phyloP scores from a whole-genome alignment of 1,140 invertebrate genomes.

The Micrasema minimum region DNA sequence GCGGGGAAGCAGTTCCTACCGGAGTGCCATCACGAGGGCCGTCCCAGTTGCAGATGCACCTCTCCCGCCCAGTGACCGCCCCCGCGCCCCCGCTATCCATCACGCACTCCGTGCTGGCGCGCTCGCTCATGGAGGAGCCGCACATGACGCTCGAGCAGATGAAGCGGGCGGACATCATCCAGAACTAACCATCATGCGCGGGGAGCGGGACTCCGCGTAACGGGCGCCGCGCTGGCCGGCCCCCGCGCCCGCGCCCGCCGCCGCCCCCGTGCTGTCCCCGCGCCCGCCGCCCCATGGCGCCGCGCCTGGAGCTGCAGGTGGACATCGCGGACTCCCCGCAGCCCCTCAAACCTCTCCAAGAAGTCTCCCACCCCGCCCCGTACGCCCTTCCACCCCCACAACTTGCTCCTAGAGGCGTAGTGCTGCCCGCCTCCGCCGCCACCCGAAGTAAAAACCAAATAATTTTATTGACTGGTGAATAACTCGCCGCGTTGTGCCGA shows the following conservation, averaged over 20 bases:
- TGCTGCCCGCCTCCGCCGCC: slow-evolving; percentile 59
- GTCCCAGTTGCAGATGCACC: slow-evolving; percentile 65
- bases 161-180: slow-evolving; percentile 88
- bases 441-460: slow-evolving; percentile 54
- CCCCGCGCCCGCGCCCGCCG: slow-evolving; percentile 42
- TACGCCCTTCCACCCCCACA: slow-evolving; percentile 64
- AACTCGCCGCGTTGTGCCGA: slow-evolving; percentile 32
- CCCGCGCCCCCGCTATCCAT: slow-evolving; percentile 74
- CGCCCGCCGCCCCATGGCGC: slow-evolving; percentile 58
- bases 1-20: slow-evolving; percentile 72
- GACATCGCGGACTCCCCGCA: slow-evolving; percentile 84
- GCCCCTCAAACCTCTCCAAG: slow-evolving; percentile 87
- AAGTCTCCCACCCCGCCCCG: slow-evolving; percentile 84
- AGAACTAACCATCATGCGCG: slow-evolving; percentile 89
- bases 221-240: slow-evolving; percentile 46
- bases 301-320: slow-evolving; percentile 82
- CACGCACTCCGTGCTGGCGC: slow-evolving; percentile 87
- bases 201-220: slow-evolving; percentile 56
- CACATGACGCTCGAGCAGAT: slow-evolving; percentile 89
- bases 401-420: slow-evolving; percentile 71
- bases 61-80: slow-evolving; percentile 61
- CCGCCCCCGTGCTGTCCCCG: slow-evolving; percentile 60
- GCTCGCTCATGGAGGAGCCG: slow-evolving; percentile 88
- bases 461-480: slow-evolving; percentile 39
- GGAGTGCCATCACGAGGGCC: slow-evolving; percentile 45